Conservation (phyloP, 2,113 vertebrate species). For the Eurystomus gularis region DNA sequence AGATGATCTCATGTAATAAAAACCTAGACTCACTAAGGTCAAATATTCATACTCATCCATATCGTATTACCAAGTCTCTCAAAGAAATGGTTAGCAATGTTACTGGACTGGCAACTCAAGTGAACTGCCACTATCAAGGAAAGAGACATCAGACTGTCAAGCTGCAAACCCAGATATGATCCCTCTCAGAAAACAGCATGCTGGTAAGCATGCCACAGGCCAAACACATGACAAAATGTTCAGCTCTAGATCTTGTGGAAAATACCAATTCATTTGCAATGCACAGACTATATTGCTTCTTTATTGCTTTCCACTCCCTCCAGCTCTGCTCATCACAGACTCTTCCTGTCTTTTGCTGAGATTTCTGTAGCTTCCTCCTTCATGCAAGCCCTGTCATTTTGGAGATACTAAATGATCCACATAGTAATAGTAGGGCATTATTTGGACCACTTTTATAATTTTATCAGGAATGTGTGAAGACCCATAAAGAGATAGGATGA, state of each 20-base stretch:
- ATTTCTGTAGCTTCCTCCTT: not conserved
- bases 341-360: not conserved
- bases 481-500: not conserved
- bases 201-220: not conserved
- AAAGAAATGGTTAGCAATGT: not conserved
- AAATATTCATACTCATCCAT: not conserved
- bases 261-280: not conserved
- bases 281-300: not conserved
- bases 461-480: not conserved
- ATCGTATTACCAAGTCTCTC: not conserved
- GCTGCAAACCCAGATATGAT: not conserved
- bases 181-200: not conserved
- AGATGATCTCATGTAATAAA: not conserved
- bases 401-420: not conserved
- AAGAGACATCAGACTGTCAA: not conserved
- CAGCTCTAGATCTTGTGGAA: not conserved
- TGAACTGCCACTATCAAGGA: not conserved
- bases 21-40: accelerated
- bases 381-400: not conserved
- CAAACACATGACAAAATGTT: not conserved
- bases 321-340: not conserved
- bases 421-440: not conserved
- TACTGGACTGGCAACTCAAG: not conserved
- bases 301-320: not conserved
- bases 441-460: not conserved